Evolutionary conservation across 2,113 vertebrate species (phyloP).

Genomic region (Brachypodius melanocephalos): DNA sequence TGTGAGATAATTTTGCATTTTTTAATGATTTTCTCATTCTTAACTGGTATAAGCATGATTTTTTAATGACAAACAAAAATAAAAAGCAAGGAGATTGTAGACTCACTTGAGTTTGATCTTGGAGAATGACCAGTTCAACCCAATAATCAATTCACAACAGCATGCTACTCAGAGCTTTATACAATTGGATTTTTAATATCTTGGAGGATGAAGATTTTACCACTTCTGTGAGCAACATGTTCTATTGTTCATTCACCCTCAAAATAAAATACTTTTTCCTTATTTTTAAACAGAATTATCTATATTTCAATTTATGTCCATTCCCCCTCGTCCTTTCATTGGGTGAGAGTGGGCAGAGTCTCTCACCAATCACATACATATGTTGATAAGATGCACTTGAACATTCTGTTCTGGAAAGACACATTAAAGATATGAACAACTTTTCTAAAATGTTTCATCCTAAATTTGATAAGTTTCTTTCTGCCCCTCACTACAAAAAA

Average conservation of each 20-base stretch:
- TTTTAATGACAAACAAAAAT: neutral
- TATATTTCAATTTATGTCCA: neutral
- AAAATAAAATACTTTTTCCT: neutral
- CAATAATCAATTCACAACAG: neutral
- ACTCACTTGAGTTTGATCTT: neutral
- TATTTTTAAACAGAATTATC: neutral
- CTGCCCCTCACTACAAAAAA: neutral
- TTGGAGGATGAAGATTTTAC: neutral
- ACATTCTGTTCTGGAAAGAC: neutral
- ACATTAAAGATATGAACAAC: fast-evolving
- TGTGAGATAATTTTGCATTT: neutral
- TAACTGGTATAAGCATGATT: neutral
- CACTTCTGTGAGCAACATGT: neutral
- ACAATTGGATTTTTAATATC: neutral
- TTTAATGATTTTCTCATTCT: neutral
- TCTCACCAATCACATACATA: neutral
- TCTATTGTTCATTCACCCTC: neutral
- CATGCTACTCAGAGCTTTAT: neutral
- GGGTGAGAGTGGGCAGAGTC: neutral
- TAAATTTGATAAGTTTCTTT: neutral
- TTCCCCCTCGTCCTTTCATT: neutral
- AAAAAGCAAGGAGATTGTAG: neutral
- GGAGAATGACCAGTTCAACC: neutral
- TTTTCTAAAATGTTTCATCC: neutral
- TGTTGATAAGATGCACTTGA: neutral